phyloP scores from a whole-genome alignment of 30 jellyfish, hydroid and myxozoan species.

The Hydra vulgaris region DNA sequence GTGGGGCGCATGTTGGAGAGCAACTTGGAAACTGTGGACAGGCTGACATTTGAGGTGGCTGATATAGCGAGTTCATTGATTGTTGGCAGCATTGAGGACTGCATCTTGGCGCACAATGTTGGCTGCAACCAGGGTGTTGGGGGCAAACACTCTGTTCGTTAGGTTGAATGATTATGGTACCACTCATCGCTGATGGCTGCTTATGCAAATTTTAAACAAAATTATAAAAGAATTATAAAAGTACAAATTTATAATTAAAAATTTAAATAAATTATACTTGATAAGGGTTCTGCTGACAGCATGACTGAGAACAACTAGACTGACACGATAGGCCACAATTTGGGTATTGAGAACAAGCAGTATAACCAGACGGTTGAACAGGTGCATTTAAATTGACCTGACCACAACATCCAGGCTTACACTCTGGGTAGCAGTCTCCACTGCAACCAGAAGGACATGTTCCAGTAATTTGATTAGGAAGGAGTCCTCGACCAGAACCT shows the following conservation, averaged over 20 bases:
- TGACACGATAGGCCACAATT: constrained; percentile 24
- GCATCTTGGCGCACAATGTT: constrained; percentile 74
- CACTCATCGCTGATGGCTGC: neutral
- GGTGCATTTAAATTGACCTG: constrained; percentile 58
- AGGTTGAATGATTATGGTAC: neutral
- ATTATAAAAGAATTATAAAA: too few species aligned
- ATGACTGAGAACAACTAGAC: constrained; percentile 30
- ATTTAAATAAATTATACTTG: neutral
- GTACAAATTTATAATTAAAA: neutral
- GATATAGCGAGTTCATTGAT: neutral
- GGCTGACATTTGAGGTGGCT: neutral
- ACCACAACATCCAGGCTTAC: constrained; percentile 83
- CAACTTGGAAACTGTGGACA: too few species aligned
- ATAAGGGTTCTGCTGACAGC: constrained; percentile 42
- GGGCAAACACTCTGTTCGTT: constrained; percentile 28
- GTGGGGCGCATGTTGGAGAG: constrained; percentile 68
- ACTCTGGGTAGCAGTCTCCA: constrained; percentile 92
- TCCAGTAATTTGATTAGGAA: constrained; percentile 52
- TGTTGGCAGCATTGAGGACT: constrained; percentile 68
- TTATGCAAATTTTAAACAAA: too few species aligned
- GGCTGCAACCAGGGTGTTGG: constrained; percentile 48
- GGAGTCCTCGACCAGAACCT: constrained; percentile 75
- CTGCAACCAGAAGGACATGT: constrained; percentile 88
- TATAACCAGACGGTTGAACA: constrained; percentile 43
- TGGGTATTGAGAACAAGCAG: constrained; percentile 39